Evolutionary conservation across 2,113 vertebrate genomes (phyloP).

Genomic region (Andinoacara biseriatus): DNA sequence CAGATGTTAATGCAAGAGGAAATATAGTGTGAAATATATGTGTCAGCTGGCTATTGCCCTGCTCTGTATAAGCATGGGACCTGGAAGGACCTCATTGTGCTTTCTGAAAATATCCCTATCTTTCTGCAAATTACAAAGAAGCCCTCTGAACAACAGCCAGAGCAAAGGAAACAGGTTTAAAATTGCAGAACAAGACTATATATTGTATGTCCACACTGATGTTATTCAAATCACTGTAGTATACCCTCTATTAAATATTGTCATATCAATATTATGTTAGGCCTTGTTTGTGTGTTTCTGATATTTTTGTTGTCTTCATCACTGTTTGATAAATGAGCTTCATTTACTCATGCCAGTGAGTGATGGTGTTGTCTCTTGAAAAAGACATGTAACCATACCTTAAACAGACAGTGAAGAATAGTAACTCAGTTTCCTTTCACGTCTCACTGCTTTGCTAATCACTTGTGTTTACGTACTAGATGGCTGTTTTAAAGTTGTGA

Average conservation of each 20-base stretch:
- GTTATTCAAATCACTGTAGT: too few relatives aligned
- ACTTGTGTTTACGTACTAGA: neutral
- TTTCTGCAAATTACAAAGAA: neutral
- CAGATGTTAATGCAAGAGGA: slow-evolving; percentile 2
- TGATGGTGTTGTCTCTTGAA: slow-evolving; percentile 24
- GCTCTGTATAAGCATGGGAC: neutral
- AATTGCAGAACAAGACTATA: neutral
- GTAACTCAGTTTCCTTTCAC: neutral
- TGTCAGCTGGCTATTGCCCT: slow-evolving; percentile 3
- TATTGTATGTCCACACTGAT: neutral
- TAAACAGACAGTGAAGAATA: slow-evolving; percentile 11
- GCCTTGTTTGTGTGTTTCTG: neutral
- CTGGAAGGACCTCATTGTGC: neutral
- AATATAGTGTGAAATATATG: neutral
- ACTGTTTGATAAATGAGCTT: slow-evolving; percentile 34
- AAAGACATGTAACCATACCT: neutral
- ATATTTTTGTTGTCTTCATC: neutral
- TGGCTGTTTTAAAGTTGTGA: neutral
- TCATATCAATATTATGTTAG: neutral
- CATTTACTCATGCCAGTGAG: slow-evolving; percentile 26
- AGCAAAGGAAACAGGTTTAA: neutral
- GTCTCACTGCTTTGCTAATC: neutral
- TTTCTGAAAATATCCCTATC: slow-evolving; percentile 12
- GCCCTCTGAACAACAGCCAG: neutral
- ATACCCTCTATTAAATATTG: neutral